These are phyloP conservation scores for Eilema depressum DNA, from an alignment of 2,888 invertebrate species.

Conservation along the genomic window DNA sequence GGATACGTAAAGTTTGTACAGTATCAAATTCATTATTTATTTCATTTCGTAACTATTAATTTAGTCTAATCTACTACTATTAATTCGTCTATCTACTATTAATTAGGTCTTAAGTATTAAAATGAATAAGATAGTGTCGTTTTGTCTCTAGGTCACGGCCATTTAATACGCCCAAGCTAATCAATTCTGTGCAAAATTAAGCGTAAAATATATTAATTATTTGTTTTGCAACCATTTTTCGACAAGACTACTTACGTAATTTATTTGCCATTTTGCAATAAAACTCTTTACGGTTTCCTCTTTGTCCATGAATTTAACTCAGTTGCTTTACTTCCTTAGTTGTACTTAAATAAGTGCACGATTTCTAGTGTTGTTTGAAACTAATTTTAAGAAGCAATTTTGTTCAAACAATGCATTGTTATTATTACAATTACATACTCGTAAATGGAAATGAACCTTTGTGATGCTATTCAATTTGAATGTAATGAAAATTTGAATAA, in stretches of 20 bases:
- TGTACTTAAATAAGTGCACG: conserved; percentile 20
- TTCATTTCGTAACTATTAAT: neutral
- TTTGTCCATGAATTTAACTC: conserved; percentile 23
- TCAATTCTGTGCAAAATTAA: conserved; percentile 78
- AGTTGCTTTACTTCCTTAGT: conserved; percentile 25
- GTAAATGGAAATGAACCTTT: conserved; percentile 8
- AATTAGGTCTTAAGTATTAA: conserved; percentile 34
- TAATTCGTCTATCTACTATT: no score
- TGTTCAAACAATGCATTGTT: conserved; percentile 21
- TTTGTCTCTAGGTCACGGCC: conserved; percentile 80
- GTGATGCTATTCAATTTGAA: neutral
- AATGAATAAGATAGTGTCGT: conserved; percentile 50
- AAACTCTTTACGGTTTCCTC: conserved; percentile 32
- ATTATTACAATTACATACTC: conserved; percentile 25
- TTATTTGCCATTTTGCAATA: conserved; percentile 61
- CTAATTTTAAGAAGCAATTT: conserved; percentile 21
- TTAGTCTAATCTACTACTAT: neutral
- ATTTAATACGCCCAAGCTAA: conserved; percentile 69
- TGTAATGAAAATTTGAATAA: neutral
- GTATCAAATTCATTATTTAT: neutral
- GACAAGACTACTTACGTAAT: conserved; percentile 71
- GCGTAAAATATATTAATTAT: conserved; percentile 73
- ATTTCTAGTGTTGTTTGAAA: conserved; percentile 21
- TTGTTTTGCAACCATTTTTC: conserved; percentile 75
- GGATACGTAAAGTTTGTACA: neutral